Percentiles rank a stretch among this genome's conserved stretches.
These are phyloP conservation scores for Alligator mississippiensis DNA, from an alignment of 2,113 vertebrate species.

Conservation along the genomic window DNA sequence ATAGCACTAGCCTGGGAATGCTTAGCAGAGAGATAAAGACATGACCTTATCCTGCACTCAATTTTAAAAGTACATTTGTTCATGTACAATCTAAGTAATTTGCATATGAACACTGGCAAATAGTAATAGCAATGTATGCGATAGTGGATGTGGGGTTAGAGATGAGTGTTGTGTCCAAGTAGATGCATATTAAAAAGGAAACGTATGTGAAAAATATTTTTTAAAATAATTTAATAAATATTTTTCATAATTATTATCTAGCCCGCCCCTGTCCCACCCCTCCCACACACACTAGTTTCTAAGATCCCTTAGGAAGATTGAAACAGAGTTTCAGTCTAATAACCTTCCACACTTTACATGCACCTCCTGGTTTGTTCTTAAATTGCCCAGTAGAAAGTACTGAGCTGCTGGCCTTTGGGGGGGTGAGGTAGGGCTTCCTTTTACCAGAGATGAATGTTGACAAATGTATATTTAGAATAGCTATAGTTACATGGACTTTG, in stretches of 20 bases:
- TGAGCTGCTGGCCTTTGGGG: slow-evolving; percentile 61
- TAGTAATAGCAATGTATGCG: background rate
- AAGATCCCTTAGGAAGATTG: slow-evolving; percentile 68
- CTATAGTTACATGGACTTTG: slow-evolving; percentile 74
- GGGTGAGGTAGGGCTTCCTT: slow-evolving; percentile 56
- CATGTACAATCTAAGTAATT: background rate
- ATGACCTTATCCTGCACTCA: background rate
- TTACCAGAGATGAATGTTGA: slow-evolving; percentile 40
- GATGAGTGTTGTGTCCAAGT: slow-evolving; percentile 30
- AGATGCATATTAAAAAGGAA: slow-evolving; percentile 49
- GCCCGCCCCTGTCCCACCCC: slow-evolving; percentile 16
- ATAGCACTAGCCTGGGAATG: background rate
- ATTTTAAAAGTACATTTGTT: slow-evolving; percentile 1
- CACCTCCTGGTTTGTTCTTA: slow-evolving; percentile 67
- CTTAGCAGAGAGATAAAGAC: background rate
- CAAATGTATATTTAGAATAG: slow-evolving; percentile 61
- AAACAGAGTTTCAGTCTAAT: slow-evolving; percentile 72
- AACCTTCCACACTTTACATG: slow-evolving; percentile 70
- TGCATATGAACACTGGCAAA: background rate
- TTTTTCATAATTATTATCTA: slow-evolving; percentile 55
- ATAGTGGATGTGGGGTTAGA: background rate
- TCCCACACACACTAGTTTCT: slow-evolving; percentile 39
- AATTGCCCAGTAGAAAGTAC: slow-evolving; percentile 64
- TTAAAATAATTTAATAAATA: slow-evolving; percentile 65
- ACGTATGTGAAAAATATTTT: slow-evolving; percentile 46